These are phyloP conservation scores for Reticulitermes speratus DNA, from an alignment of 1,140 invertebrate species.

Conservation along the genomic window DNA sequence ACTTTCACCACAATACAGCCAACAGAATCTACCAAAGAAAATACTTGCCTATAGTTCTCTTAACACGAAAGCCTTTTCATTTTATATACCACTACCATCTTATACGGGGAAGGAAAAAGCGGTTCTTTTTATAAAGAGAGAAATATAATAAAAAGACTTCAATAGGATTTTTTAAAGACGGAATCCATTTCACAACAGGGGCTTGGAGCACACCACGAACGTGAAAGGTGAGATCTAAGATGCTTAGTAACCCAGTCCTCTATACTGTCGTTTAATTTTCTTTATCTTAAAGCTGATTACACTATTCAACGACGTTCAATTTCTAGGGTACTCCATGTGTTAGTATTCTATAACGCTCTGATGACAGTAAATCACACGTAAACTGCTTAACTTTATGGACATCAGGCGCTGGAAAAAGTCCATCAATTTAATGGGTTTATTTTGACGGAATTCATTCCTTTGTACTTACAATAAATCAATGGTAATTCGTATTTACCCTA, in stretches of 20 bases:
- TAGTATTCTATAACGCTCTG: too few species aligned
- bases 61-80: background rate
- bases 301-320: too few species aligned
- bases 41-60: background rate
- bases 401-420: too few species aligned
- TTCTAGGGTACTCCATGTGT: too few species aligned
- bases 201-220: background rate
- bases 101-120: background rate
- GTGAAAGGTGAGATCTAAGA: background rate
- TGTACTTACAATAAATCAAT: too few species aligned
- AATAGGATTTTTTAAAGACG: constrained; percentile 7
- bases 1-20: constrained; percentile 3
- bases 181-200: background rate
- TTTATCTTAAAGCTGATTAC: background rate
- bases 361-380: too few species aligned
- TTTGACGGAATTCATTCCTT: too few species aligned
- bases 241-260: background rate
- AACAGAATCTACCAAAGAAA: background rate
- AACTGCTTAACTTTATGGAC: too few species aligned
- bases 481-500: too few species aligned
- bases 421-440: too few species aligned
- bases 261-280: background rate
- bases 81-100: constrained; percentile 4
- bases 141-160: background rate
- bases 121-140: background rate